These are phyloP conservation scores for Leucophenga maculata DNA, from an alignment of 2,888 invertebrate genomes.

Conservation along the genomic window DNA sequence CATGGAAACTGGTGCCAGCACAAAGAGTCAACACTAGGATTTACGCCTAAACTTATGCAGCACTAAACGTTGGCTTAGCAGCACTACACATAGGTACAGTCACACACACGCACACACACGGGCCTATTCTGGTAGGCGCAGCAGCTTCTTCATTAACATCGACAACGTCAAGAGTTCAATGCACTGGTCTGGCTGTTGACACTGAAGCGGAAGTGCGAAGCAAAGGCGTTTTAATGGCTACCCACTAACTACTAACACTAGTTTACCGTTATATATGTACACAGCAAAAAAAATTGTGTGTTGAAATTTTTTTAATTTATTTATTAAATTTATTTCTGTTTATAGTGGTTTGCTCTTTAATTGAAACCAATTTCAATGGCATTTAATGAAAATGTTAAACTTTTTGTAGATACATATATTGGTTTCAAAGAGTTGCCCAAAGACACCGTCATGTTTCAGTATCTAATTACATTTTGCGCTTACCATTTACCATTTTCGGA, in stretches of 20 bases:
- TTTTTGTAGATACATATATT: no score
- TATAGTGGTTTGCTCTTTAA: no score
- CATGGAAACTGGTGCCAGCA: neutral
- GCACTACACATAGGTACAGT: no score
- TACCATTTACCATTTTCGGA: no score
- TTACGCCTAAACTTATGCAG: conserved; percentile 4
- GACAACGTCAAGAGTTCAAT: conserved; percentile 4
- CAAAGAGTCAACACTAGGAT: neutral
- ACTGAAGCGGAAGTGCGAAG: conserved; percentile 1
- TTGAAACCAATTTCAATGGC: no score
- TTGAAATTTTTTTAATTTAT: no score
- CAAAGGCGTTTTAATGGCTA: neutral
- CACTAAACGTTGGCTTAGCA: neutral
- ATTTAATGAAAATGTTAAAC: no score
- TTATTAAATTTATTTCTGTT: no score
- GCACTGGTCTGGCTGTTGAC: neutral
- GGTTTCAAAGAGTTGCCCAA: no score
- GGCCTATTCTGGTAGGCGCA: neutral
- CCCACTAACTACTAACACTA: conserved; percentile 5
- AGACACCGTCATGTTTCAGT: no score
- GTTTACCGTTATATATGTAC: neutral
- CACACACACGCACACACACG: neutral
- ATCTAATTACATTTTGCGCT: no score
- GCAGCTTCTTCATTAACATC: conserved; percentile 15
- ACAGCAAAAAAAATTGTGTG: no score